A percentile compares a stretch with the other conserved stretches of the same genome.
These are phyloP conservation scores for Glareola pratincola DNA, from an alignment of 2,113 vertebrate genomes.

Conservation along the genomic window DNA sequence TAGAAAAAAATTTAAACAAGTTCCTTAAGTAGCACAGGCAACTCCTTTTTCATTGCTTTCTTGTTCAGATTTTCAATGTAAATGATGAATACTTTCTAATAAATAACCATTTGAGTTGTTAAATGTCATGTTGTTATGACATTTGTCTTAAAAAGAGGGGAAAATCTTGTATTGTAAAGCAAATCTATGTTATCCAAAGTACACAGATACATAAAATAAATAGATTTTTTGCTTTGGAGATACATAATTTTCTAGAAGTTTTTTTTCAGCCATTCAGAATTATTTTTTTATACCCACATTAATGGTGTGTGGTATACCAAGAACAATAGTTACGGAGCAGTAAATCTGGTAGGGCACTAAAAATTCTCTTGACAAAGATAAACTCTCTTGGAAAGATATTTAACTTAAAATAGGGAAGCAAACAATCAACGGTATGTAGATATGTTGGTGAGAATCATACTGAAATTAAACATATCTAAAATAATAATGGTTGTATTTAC, in stretches of 20 bases:
- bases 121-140: neutral
- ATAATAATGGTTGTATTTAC: neutral
- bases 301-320: neutral
- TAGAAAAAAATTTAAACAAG: neutral
- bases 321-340: neutral
- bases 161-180: neutral
- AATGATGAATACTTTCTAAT: neutral
- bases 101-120: neutral
- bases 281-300: neutral
- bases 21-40: neutral
- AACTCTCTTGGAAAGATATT: neutral
- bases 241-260: neutral
- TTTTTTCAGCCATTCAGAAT: neutral
- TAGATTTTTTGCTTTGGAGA: neutral
- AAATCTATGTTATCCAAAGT: neutral
- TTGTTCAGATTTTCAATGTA: neutral
- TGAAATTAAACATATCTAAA: neutral
- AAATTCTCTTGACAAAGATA: neutral
- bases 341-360: neutral
- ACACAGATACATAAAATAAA: neutral
- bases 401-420: neutral
- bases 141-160: neutral
- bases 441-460: neutral
- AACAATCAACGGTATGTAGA: neutral
- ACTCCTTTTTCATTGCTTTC: neutral